Percentiles rank a stretch among this genome's conserved stretches.
Evolutionary conservation across 2,888 invertebrate species (phyloP).

Genomic region (Ectobius pallidus): DNA sequence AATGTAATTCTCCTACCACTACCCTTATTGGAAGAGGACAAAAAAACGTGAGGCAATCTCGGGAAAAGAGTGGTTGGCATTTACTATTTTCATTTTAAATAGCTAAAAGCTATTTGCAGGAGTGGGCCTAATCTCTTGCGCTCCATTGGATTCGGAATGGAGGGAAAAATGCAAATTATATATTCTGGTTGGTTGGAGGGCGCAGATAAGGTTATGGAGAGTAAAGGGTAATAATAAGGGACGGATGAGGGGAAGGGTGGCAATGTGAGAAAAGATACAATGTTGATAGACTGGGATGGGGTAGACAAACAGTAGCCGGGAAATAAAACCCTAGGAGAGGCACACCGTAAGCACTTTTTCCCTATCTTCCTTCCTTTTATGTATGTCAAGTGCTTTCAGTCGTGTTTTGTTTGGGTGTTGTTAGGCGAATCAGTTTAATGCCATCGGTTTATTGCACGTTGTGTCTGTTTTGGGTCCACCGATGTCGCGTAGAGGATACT

Average conservation of each 20-base stretch:
- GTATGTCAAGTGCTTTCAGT: too few relatives aligned
- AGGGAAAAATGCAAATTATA: conserved; percentile 29
- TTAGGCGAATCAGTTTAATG: too few relatives aligned
- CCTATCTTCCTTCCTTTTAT: too few relatives aligned
- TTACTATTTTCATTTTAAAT: conserved; percentile 33
- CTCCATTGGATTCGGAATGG: conserved; percentile 27
- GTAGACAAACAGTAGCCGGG: not conserved
- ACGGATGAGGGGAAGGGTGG: conserved; percentile 54
- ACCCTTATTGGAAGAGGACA: conserved; percentile 12
- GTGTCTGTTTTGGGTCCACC: too few relatives aligned
- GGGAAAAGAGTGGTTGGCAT: conserved; percentile 18
- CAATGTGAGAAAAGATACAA: conserved; percentile 43
- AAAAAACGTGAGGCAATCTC: conserved; percentile 28
- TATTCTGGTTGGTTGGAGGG: conserved; percentile 31
- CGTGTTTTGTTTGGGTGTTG: too few relatives aligned
- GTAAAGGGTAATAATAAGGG: conserved; percentile 47
- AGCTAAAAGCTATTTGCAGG: conserved; percentile 28
- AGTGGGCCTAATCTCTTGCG: conserved; percentile 32
- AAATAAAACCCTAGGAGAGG: too few relatives aligned
- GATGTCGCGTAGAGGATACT: too few relatives aligned
- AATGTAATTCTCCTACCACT: conserved; percentile 27
- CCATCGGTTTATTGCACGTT: too few relatives aligned
- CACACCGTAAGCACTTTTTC: too few relatives aligned
- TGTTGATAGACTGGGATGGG: conserved; percentile 48
- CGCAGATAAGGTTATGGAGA: conserved; percentile 33